These are phyloP conservation scores for Melitaea athalia DNA, from an alignment of 2,888 invertebrate genomes.

Conservation along the genomic window DNA sequence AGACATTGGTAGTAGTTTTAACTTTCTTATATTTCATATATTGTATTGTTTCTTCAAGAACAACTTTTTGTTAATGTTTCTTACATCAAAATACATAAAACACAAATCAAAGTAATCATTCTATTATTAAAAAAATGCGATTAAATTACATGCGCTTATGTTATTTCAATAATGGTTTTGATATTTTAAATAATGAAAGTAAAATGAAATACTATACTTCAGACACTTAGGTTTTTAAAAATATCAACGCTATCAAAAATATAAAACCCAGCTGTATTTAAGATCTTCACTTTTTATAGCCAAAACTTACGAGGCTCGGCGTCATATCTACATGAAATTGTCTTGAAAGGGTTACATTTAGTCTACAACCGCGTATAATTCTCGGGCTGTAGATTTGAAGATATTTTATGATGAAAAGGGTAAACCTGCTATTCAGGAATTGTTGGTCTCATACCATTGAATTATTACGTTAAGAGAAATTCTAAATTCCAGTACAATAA, in stretches of 20 bases:
- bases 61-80: too few species aligned
- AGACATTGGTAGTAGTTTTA: too few species aligned
- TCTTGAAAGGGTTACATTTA: neutral
- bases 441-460: neutral
- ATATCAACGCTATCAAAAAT: neutral
- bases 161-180: too few species aligned
- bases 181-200: too few species aligned
- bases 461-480: neutral
- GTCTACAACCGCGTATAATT: neutral
- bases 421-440: neutral
- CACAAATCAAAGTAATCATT: too few species aligned
- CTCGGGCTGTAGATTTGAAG: neutral
- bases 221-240: neutral
- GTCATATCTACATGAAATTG: neutral
- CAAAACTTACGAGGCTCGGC: neutral
- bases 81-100: too few species aligned
- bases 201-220: too few species aligned
- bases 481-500: neutral
- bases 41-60: too few species aligned
- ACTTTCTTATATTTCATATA: too few species aligned
- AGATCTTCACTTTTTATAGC: slow-evolving; percentile 1
- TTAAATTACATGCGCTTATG: too few species aligned
- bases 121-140: too few species aligned
- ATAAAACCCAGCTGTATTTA: neutral
- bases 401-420: neutral